A percentile compares a stretch with the other conserved stretches of the same genome.
Evolutionary conservation across 2,888 invertebrate species (phyloP).

Genomic region (Megaustenia siamemsis): DNA sequence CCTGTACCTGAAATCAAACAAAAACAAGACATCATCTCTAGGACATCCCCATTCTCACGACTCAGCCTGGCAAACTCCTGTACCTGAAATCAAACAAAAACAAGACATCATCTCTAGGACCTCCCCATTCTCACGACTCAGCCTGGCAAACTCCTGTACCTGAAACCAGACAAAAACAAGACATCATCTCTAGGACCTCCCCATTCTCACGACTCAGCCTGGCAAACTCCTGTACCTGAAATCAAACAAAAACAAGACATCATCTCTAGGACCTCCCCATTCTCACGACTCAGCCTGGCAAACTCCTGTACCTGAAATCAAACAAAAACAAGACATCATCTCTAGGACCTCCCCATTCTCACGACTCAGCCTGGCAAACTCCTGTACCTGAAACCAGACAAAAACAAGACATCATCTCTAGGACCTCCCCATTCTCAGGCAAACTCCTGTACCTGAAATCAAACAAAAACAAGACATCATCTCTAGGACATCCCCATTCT

Average conservation of each 20-base stretch:
- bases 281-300: constrained; percentile 44
- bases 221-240: constrained; percentile 54
- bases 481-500: constrained; percentile 56
- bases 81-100: constrained; percentile 59
- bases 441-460: too few species aligned
- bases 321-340: constrained; percentile 71
- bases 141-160: constrained; percentile 53
- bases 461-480: constrained; percentile 73
- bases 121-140: constrained; percentile 42
- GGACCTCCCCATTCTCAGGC: too few species aligned
- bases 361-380: constrained; percentile 43
- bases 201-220: constrained; percentile 40
- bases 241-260: constrained; percentile 68
- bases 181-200: constrained; percentile 63
- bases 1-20: constrained; percentile 50
- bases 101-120: constrained; percentile 67
- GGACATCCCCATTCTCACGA: constrained; percentile 48
- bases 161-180: constrained; percentile 61
- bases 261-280: constrained; percentile 59
- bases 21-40: constrained; percentile 70
- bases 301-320: constrained; percentile 51
- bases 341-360: constrained; percentile 56
- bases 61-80: constrained; percentile 50
- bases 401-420: too few species aligned
- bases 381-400: constrained; percentile 45